Base-by-base conservation (phyloP, 2,888 invertebrate genomes). In the Pseudeuparius sepicola region DNA sequence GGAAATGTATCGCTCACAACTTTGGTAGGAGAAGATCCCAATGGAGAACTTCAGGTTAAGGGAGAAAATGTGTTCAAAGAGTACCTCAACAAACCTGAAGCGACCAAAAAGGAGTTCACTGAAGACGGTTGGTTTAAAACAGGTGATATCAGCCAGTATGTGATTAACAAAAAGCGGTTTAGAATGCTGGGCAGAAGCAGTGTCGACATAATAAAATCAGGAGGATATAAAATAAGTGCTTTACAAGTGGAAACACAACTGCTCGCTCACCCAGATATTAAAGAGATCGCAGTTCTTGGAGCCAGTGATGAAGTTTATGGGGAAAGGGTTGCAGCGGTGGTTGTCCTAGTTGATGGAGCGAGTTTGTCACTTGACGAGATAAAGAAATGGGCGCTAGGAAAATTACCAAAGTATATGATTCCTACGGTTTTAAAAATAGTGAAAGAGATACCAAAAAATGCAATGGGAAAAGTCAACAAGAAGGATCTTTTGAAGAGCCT, bases 391-490 rank as follows among this genome's bases (percentile, higher is more conserved):
- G 42, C 39, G 2, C 10, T 9, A 5, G 66, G 71, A 44, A 68
- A 67, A 35, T 55, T 86, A 41, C 77, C 87, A 0, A 70, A 73
- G 0, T 87, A 87, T 56, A 74, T 78, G 30, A 63, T 81, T 14
- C 87, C 88, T 0, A 73, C 71, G 18, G 70, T 72, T 3, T 24
- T 83, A 46, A 61, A 75, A 43, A 54, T 77, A 1, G 68, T 78
- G 1, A 65, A 73, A 0, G 63, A 70, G 16, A 72, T 88, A 57
- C 89, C 87, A 1, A 75, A 82, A 47, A 93, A 92, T 61, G 72
- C 73, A 1, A 82, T 90, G 79, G 90, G 90, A 0, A 93, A 92
- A 65, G 70, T 90, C 2, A 84, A 85, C 56, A 85, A 85, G 55
- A 73, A 70, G 38, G 65, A 67, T 36, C 45, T 62, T 25, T 34